Conservation (phyloP, 2,888 invertebrate species). For the Liopterus haemorrhoidalis region DNA sequence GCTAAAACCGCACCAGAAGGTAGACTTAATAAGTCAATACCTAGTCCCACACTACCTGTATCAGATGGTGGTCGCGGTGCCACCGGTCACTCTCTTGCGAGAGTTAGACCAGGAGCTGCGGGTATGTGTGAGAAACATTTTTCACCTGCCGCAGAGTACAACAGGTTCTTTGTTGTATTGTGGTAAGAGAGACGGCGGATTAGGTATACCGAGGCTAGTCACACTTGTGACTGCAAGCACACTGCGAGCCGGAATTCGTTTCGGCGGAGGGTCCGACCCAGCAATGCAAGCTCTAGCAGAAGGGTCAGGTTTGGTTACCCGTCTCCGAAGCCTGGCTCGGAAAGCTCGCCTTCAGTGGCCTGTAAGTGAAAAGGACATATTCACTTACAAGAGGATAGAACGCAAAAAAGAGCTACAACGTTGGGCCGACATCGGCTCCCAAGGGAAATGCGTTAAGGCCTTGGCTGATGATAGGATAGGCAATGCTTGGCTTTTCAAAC, state of each 20-base stretch:
- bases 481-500: slow-evolving; percentile 33
- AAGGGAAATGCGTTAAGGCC: slow-evolving; percentile 34
- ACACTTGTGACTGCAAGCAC: slow-evolving; percentile 23
- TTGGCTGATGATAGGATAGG: slow-evolving; percentile 31
- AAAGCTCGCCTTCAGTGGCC: slow-evolving; percentile 31
- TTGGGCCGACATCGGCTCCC: slow-evolving; percentile 31
- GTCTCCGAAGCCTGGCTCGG: slow-evolving; percentile 30
- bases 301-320: slow-evolving; percentile 28
- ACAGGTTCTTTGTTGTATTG: too few species aligned
- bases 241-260: slow-evolving; percentile 24
- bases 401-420: slow-evolving; percentile 32
- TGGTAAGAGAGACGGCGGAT: too few species aligned
- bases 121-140: too few species aligned
- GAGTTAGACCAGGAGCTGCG: too few species aligned
- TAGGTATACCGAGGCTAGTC: too few species aligned
- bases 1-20: slow-evolving; percentile 37
- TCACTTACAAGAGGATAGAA: slow-evolving; percentile 16
- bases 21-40: slow-evolving; percentile 32
- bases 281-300: slow-evolving; percentile 33
- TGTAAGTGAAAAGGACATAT: slow-evolving; percentile 13
- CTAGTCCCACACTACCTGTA: slow-evolving; percentile 36
- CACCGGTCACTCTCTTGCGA: too few species aligned
- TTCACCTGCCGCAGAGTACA: too few species aligned
- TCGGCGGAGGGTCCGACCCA: slow-evolving; percentile 28
- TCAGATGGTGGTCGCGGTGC: slow-evolving; percentile 33